Percentiles rank a stretch among this genome's conserved stretches.
phyloP scores from a whole-genome alignment of 2,888 invertebrate species.

The Mythimna lalbum region DNA sequence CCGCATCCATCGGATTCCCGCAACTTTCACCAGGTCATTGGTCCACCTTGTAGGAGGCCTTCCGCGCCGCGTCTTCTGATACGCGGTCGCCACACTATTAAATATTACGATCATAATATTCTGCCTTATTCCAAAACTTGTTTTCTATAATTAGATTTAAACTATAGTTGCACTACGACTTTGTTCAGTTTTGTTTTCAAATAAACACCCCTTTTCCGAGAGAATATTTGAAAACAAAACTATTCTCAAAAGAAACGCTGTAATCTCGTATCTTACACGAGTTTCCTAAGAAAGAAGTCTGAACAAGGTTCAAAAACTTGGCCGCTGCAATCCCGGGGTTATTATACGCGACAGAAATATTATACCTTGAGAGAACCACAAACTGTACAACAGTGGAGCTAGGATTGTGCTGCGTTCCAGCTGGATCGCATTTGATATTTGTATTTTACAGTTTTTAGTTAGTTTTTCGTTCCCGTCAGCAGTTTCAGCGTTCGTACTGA shows the following conservation, averaged over 20 bases:
- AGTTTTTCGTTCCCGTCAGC: conserved; percentile 15
- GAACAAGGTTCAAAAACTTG: conserved; percentile 51
- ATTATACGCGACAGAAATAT: conserved; percentile 45
- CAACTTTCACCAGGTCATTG: no score
- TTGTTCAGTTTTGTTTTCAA: conserved; percentile 26
- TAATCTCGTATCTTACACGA: conserved; percentile 36
- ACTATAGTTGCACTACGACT: neutral
- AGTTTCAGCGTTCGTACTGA: conserved; percentile 21
- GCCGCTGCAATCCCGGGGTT: conserved; percentile 43
- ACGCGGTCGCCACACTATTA: no score
- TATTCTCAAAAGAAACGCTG: conserved; percentile 21
- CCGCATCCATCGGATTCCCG: no score
- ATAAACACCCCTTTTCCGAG: conserved; percentile 19
- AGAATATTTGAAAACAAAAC: neutral
- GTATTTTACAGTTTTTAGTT: conserved; percentile 35
- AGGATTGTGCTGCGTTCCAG: conserved; percentile 17
- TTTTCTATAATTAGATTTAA: neutral
- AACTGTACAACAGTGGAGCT: conserved; percentile 25
- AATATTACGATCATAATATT: no score
- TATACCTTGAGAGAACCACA: conserved; percentile 23
- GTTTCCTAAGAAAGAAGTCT: conserved; percentile 44
- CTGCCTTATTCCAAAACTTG: neutral
- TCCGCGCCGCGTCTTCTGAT: no score
- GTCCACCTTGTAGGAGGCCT: no score
- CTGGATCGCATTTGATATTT: conserved; percentile 14